phyloP scores from a whole-genome alignment of 1,140 invertebrate genomes.

The Brachionus rubens region DNA sequence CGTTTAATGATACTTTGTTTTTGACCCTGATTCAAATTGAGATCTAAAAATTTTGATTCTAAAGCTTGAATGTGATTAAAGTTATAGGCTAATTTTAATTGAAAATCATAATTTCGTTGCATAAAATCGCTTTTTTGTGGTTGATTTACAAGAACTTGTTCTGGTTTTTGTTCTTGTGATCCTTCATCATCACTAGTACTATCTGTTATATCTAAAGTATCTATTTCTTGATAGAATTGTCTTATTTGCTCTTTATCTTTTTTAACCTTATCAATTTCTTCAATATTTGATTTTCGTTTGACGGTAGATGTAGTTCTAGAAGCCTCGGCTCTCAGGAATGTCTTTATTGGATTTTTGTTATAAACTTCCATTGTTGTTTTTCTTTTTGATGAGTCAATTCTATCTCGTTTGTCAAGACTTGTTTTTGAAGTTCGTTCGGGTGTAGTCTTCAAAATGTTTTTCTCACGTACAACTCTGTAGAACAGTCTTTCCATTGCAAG shows the following conservation, averaged over 20 bases:
- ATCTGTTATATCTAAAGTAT: not conserved
- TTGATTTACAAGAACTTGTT: not conserved
- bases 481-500: not conserved
- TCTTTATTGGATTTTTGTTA: not conserved
- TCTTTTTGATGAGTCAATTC: slow-evolving; percentile 7
- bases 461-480: not conserved
- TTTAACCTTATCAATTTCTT: not conserved
- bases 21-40: not conserved
- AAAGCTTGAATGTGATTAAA: slow-evolving; percentile 12
- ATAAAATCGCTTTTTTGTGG: slow-evolving; percentile 23
- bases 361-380: not conserved
- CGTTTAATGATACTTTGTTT: not conserved
- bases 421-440: not conserved
- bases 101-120: slow-evolving; percentile 8
- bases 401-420: slow-evolving; percentile 19
- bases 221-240: not conserved
- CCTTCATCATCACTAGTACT: slow-evolving; percentile 3
- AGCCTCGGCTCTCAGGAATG: not conserved
- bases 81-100: slow-evolving; percentile 21
- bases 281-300: not conserved
- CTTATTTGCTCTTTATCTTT: slow-evolving; percentile 18
- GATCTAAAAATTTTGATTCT: slow-evolving; percentile 19
- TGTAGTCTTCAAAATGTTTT: not conserved
- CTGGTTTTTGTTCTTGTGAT: not conserved
- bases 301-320: not conserved